A percentile compares a stretch with the other conserved stretches of the same genome.
Evolutionary conservation across 23 tunicate genomes (phyloP).

Genomic region (Aplidium turbinatum): DNA sequence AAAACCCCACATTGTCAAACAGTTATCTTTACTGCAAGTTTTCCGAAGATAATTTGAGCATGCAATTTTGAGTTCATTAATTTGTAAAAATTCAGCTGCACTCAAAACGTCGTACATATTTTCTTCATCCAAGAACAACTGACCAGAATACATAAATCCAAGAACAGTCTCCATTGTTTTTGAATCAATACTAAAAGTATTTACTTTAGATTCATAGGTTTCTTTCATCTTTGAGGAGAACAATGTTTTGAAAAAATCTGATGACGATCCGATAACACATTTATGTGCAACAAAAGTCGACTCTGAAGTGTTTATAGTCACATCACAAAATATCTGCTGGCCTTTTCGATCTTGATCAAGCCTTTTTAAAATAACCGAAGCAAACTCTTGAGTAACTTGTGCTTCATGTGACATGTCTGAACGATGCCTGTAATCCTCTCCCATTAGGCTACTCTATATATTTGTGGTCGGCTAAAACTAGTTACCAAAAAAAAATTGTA

Average conservation of each 20-base stretch:
- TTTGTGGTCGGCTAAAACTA: no score
- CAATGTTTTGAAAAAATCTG: constrained; percentile 20
- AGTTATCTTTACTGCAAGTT: not conserved
- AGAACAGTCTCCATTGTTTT: constrained; percentile 28
- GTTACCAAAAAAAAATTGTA: no score
- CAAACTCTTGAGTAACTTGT: no score
- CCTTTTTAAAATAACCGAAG: not conserved
- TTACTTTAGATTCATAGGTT: constrained; percentile 22
- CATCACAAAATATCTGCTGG: constrained; percentile 15
- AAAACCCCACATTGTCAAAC: constrained; percentile 24
- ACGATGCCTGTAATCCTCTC: no score
- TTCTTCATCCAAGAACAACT: constrained; percentile 2
- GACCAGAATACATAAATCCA: constrained; percentile 17
- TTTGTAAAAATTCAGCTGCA: constrained; percentile 25
- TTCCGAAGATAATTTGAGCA: constrained; percentile 15
- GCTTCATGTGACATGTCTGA: no score
- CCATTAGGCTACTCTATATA: no score
- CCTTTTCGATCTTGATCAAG: constrained; percentile 23
- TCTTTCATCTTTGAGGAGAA: constrained; percentile 34
- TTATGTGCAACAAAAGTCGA: constrained; percentile 12
- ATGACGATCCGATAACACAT: constrained; percentile 20
- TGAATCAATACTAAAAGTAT: not conserved
- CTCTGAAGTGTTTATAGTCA: not conserved
- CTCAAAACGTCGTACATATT: constrained; percentile 22
- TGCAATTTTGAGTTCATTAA: constrained; percentile 8